Base-by-base conservation (phyloP, 2,113 vertebrate species). In the Hyla sarda region DNA sequence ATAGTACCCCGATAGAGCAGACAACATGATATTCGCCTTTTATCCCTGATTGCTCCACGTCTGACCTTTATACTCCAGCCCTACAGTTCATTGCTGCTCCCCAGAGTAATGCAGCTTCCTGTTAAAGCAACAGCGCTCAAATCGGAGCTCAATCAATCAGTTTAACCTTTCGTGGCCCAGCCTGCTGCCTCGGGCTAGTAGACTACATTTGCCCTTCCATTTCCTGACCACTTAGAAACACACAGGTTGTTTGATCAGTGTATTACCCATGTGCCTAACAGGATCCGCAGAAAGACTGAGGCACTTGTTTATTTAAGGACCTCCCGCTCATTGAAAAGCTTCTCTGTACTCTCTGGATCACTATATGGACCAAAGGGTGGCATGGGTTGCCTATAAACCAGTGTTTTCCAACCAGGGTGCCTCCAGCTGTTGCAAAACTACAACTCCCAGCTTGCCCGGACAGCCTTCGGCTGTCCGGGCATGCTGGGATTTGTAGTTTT, bases 111-210 rank as follows among this genome's bases (percentile, higher is more conserved):
- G 47, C 25, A n/a, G 52, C 67, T 86, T 86, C 85, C 85, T 82
- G 77, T 82, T 86, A 54, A 82, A 82, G 34, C 54, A 47, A 81
- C 65, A 32, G 72, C 72, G 58, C 52, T 56, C 30, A 56, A 83
- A 83, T 83, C 82, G 72, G 48, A 37, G 84, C 37, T 80, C 76
- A 86, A 86, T 85, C 84, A 84, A 84, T 84, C 74, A 81, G 67
- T 69, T 73, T 86, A 86, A 73, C 67, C 85, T 86, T 16, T 82
- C 67, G 41, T 45, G 65, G 77, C 50, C 52, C 48, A 56, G 75
- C 50, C 48, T 14, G 34, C 34, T 30, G 85, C 85, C 85, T 74
- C n/a, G 23, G 85, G 85, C 62, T 62, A 86, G 67, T 37, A 81
- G 67, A 86, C 83, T 78, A 12, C 83, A 71, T 67, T 58, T 85